Evolutionary conservation across 2,113 vertebrate species (phyloP).

Genomic region (Trinectes maculatus): DNA sequence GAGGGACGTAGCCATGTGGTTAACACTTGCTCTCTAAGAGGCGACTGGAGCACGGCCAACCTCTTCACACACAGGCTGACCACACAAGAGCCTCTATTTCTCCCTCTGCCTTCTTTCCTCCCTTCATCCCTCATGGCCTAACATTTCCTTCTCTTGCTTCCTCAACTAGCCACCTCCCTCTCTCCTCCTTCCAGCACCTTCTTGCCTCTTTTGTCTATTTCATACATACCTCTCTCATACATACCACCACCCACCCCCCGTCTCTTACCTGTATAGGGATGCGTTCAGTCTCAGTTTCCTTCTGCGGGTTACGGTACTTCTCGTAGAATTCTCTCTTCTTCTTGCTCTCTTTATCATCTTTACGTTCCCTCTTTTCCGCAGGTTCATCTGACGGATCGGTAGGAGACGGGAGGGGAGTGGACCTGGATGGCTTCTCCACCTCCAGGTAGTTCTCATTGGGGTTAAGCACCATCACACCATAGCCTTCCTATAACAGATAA

Average conservation of each 20-base stretch:
- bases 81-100: constrained; percentile 81
- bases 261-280: constrained; percentile 93
- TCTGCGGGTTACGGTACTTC: constrained; percentile 97
- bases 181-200: constrained; percentile 29
- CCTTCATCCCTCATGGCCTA: constrained; percentile 70
- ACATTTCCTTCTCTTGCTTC: constrained; percentile 73
- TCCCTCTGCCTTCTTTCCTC: constrained; percentile 77
- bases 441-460: constrained; percentile 98
- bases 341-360: constrained; percentile 91
- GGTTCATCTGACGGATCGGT: constrained; percentile 91
- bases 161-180: constrained; percentile 50
- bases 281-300: constrained; percentile 91
- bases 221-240: constrained; percentile 35
- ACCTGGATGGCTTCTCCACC: constrained; percentile 88
- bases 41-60: constrained; percentile 78
- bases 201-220: constrained; percentile 50
- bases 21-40: constrained; percentile 81
- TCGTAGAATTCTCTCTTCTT: constrained; percentile 94
- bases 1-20: constrained; percentile 79
- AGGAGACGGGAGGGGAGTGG: constrained; percentile 77
- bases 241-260: neutral
- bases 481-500: constrained; percentile 88
- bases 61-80: constrained; percentile 80
- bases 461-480: constrained; percentile 96
- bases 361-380: constrained; percentile 94